Conservation (phyloP, 1,140 invertebrate genomes). For the Zaprionus davidi region DNA sequence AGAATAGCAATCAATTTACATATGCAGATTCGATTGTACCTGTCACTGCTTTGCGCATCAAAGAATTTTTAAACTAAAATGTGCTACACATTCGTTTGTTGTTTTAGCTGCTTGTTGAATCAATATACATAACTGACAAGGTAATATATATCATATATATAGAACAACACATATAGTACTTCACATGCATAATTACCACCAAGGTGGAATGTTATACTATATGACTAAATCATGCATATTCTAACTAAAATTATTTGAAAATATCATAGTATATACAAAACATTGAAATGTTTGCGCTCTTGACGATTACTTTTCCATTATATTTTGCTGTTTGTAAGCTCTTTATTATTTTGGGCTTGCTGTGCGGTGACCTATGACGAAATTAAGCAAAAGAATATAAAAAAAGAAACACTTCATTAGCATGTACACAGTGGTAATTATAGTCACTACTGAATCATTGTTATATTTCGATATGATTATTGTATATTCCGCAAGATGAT, state of each 20-base stretch:
- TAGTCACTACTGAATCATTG: neutral
- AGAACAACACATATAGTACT: neutral
- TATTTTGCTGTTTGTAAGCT: slow-evolving; percentile 2
- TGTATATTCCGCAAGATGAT: neutral
- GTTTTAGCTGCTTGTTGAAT: slow-evolving; percentile 29
- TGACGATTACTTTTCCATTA: slow-evolving; percentile 9
- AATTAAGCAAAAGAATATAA: slow-evolving; percentile 6
- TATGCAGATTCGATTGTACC: slow-evolving; percentile 49
- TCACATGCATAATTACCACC: neutral
- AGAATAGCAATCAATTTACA: slow-evolving; percentile 43
- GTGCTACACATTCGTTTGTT: slow-evolving; percentile 13
- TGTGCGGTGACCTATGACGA: slow-evolving; percentile 24
- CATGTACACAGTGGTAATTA: slow-evolving; percentile 10
- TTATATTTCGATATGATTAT: neutral
- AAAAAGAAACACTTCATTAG: slow-evolving; percentile 3
- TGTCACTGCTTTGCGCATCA: slow-evolving; percentile 37
- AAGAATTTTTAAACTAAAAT: slow-evolving; percentile 21
- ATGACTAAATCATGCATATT: neutral
- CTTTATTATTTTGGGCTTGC: neutral
- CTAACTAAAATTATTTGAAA: slow-evolving; percentile 1
- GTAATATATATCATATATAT: neutral
- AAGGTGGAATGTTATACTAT: slow-evolving; percentile 2
- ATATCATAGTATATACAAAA: slow-evolving; percentile 1
- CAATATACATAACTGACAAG: slow-evolving; percentile 11
- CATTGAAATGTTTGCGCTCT: slow-evolving; percentile 1